Evolutionary conservation across 2,797 vertebrate genomes (phyloP).

Genomic region (Premnoplex brunnescens): DNA sequence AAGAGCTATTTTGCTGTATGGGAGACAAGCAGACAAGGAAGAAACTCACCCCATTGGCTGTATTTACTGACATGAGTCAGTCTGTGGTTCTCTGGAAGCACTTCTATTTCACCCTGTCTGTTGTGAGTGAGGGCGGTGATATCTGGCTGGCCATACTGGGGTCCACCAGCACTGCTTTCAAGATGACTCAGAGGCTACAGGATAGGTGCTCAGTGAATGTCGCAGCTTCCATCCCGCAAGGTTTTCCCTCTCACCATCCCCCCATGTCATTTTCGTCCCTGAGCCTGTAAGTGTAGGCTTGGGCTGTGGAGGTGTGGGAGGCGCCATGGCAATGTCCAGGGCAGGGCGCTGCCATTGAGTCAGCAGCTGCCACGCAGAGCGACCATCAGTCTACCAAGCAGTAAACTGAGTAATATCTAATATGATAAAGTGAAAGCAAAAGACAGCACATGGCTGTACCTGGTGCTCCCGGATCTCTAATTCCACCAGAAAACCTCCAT

Average conservation of each 20-base stretch:
- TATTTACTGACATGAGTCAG: not conserved
- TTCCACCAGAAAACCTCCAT: not conserved
- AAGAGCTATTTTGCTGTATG: not conserved
- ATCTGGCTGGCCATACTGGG: rapidly evolving
- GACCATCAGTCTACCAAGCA: not conserved
- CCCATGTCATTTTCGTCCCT: rapidly evolving
- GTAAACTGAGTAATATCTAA: not conserved
- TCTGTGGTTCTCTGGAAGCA: not conserved
- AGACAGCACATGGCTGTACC: not conserved
- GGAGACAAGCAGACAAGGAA: not conserved
- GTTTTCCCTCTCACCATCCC: not conserved
- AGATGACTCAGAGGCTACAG: not conserved
- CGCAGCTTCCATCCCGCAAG: not conserved
- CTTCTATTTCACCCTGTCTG: not conserved
- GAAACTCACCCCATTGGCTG: rapidly evolving
- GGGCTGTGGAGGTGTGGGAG: not conserved
- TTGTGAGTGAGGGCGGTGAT: not conserved
- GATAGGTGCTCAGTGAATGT: not conserved
- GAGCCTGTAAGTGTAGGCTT: rapidly evolving
- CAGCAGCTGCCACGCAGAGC: rapidly evolving
- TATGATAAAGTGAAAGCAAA: not conserved
- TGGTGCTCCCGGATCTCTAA: not conserved
- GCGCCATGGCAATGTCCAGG: rapidly evolving
- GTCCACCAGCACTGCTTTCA: not conserved
- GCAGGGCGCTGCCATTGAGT: not conserved